A percentile compares a stretch with the other conserved stretches of the same genome.
Conservation (phyloP, 2,113 vertebrate genomes). For the Chrysochloris asiatica region DNA sequence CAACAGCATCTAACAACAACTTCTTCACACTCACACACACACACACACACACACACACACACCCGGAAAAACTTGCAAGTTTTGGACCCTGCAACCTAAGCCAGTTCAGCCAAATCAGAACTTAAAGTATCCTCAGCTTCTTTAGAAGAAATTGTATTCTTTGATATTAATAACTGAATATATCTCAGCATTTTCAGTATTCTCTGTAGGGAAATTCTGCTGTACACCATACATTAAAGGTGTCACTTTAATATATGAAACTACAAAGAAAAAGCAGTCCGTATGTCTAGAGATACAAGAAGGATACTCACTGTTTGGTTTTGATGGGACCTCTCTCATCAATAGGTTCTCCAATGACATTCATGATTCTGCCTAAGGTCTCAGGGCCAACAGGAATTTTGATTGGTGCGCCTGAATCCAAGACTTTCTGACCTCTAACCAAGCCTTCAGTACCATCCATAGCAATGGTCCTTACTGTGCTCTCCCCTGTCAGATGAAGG, state of each 20-base stretch:
- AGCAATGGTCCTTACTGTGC: constrained; percentile 96
- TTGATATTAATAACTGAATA: neutral
- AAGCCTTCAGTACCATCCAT: constrained; percentile 99
- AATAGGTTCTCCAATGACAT: constrained; percentile 98
- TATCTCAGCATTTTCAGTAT: neutral
- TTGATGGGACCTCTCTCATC: constrained; percentile 97
- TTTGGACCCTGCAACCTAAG: neutral
- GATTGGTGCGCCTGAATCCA: constrained; percentile 96
- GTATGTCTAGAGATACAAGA: neutral
- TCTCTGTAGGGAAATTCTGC: neutral
- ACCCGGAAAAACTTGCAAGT: neutral
- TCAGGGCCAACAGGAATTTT: constrained; percentile 98
- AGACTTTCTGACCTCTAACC: constrained; percentile 96
- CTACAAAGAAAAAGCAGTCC: constrained; percentile 6
- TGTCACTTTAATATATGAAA: neutral
- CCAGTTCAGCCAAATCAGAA: neutral
- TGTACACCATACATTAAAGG: neutral
- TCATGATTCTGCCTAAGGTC: constrained; percentile 98
- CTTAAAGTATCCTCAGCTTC: neutral
- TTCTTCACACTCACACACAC: no score
- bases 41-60: no score
- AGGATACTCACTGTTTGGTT: constrained; percentile 93
- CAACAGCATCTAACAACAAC: no score
- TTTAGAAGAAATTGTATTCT: neutral
- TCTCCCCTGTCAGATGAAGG: constrained; percentile 89